These are phyloP conservation scores for Araneus ventricosus DNA, from an alignment of 1,140 invertebrate species.

Conservation along the genomic window DNA sequence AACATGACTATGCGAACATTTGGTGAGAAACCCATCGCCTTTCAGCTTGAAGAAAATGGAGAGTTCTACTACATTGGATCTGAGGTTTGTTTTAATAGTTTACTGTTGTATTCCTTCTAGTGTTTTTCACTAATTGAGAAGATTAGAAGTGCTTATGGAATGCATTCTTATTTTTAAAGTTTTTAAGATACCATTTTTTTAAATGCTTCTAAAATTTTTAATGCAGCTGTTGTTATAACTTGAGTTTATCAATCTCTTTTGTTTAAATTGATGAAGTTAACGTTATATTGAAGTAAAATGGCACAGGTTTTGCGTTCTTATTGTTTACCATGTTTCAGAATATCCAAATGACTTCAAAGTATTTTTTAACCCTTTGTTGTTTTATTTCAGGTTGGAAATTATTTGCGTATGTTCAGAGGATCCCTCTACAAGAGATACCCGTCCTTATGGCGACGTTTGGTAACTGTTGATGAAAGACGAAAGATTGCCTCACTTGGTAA, in stretches of 20 bases:
- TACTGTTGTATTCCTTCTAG: too few species aligned
- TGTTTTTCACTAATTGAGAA: too few species aligned
- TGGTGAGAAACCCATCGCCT: conserved; percentile 98
- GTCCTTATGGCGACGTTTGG: conserved; percentile 95
- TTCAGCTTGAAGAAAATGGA: conserved; percentile 97
- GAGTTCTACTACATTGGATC: conserved; percentile 99
- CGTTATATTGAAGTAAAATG: too few species aligned
- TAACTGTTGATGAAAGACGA: conserved; percentile 98
- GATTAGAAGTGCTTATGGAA: too few species aligned
- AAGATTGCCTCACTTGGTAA: conserved; percentile 92
- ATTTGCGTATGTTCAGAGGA: conserved; percentile 97
- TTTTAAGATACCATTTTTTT: too few species aligned
- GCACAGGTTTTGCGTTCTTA: neutral
- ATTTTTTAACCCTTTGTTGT: neutral
- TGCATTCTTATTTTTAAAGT: too few species aligned
- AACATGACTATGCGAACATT: conserved; percentile 85
- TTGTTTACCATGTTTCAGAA: neutral
- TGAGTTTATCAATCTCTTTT: too few species aligned
- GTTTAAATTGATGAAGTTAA: too few species aligned
- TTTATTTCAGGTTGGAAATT: conserved; percentile 91
- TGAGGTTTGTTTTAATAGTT: conserved; percentile 85
- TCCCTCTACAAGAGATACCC: conserved; percentile 99
- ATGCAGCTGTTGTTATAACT: too few species aligned
- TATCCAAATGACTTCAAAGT: neutral
- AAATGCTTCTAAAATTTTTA: too few species aligned